Percentiles rank a stretch among this genome's conserved stretches.
Evolutionary conservation across 1,140 invertebrate genomes (phyloP).

Genomic region (Homalodisca vitripennis): DNA sequence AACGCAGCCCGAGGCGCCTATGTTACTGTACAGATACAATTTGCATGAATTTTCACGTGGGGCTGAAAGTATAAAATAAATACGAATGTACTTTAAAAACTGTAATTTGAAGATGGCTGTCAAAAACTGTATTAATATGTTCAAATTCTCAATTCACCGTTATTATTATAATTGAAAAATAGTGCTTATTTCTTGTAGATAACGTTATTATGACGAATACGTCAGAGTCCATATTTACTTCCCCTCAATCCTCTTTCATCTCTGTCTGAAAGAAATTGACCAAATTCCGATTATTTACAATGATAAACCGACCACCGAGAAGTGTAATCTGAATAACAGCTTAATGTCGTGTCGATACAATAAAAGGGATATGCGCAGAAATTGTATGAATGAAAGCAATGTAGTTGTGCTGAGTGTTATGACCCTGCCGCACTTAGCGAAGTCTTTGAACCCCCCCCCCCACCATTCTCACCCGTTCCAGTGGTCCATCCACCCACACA

Average conservation of each 20-base stretch:
- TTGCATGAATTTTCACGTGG: too few relatives aligned
- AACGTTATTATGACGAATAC: too few relatives aligned
- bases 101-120: too few relatives aligned
- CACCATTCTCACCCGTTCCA: too few relatives aligned
- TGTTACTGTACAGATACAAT: too few relatives aligned
- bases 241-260: neutral
- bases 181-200: too few relatives aligned
- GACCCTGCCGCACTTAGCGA: constrained; percentile 6
- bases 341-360: neutral
- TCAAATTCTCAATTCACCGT: too few relatives aligned
- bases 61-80: too few relatives aligned
- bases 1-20: too few relatives aligned
- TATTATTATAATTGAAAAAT: too few relatives aligned
- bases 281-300: neutral
- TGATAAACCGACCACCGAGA: neutral
- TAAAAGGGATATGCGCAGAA: constrained; percentile 5
- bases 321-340: neutral
- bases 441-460: neutral
- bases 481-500: neutral
- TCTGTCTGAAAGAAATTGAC: neutral
- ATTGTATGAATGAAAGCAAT: constrained; percentile 1
- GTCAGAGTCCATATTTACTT: neutral
- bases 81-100: too few relatives aligned
- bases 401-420: constrained; percentile 9
- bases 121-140: too few relatives aligned